Evolutionary conservation across 2,797 vertebrate genomes (phyloP), one percentile per base, ranked within the genome.

Genomic region (Tangara arthus): DNA sequence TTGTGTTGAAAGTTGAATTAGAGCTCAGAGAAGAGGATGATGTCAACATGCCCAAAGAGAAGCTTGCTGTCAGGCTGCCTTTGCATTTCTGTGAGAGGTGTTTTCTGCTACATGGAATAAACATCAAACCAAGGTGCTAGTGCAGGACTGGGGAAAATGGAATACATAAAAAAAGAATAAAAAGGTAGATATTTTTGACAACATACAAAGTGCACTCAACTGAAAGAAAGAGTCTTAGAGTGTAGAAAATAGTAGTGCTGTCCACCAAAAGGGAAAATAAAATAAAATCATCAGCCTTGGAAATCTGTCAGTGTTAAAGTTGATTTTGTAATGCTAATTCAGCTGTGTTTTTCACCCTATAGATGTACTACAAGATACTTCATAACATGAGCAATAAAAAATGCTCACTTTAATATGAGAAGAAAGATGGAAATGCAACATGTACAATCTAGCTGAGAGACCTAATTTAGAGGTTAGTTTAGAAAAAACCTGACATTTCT

Each of bases 1-100:
- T 93, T 96, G 92, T 95, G 82, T 84, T 87, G 92, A 79, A 86
- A 91, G 90, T 53, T 91, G 94, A 95, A 94, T 96, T 95, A 77
- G 87, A 84, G 92, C 92, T 94, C 89, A 94, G 87, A 91, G 73
- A 81, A 57, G 52, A 90, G 94, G 73, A 93, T 96, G 94, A 96
- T 96, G 96, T 97, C 82, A 96, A 87, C 73, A 12, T 83, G 75
- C 53, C 87, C 83, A 82, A 85, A 95, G 84, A 92, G 78, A 60
- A 93, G 68, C 79, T 63, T 70, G 63, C 60, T 87, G 80, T 82
- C 64, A 91, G 70, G 46, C 80, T 92, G 82, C 82, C 64, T 93
- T 76, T 94, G 86, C 87, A 35, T 86, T 94, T 96, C 90, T 94
- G 35, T 72, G 53, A 47, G 65, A 70, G 76, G 26, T 87, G 72